Evolutionary conservation across 2,797 vertebrate species (phyloP).

Genomic region (Poecilia gillii): DNA sequence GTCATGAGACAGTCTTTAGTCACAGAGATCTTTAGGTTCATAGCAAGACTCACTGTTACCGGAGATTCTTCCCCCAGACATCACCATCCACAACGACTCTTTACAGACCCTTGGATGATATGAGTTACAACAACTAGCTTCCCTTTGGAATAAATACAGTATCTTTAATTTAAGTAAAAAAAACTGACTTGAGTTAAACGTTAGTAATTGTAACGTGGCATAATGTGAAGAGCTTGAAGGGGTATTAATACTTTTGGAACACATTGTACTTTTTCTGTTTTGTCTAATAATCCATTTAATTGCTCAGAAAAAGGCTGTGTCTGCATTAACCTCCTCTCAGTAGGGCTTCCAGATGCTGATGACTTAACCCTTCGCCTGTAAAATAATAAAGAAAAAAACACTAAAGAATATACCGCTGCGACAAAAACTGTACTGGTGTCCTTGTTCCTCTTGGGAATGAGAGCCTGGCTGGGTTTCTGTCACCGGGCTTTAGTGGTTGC

Average conservation of each 20-base stretch:
- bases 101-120: not conserved
- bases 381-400: constrained; percentile 76
- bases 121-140: not conserved
- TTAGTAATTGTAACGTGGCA: not conserved
- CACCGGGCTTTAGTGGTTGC: constrained; percentile 72
- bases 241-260: not conserved
- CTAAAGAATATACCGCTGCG: constrained; percentile 74
- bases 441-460: constrained; percentile 61
- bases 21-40: not conserved
- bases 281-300: constrained; percentile 56
- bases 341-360: constrained; percentile 71
- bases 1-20: not conserved
- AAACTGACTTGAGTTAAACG: not conserved
- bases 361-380: constrained; percentile 79
- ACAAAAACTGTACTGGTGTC: constrained; percentile 76
- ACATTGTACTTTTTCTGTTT: constrained; percentile 36
- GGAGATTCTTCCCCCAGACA: not conserved
- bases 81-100: not conserved
- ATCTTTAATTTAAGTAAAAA: not conserved
- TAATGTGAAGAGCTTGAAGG: not conserved
- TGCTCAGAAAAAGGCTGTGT: constrained; percentile 56
- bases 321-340: constrained; percentile 64
- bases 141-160: not conserved
- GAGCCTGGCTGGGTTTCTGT: constrained; percentile 64
- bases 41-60: not conserved